These are phyloP conservation scores for Schizopygopsis pylzovi DNA, from an alignment of 2,797 vertebrate genomes.

Conservation along the genomic window DNA sequence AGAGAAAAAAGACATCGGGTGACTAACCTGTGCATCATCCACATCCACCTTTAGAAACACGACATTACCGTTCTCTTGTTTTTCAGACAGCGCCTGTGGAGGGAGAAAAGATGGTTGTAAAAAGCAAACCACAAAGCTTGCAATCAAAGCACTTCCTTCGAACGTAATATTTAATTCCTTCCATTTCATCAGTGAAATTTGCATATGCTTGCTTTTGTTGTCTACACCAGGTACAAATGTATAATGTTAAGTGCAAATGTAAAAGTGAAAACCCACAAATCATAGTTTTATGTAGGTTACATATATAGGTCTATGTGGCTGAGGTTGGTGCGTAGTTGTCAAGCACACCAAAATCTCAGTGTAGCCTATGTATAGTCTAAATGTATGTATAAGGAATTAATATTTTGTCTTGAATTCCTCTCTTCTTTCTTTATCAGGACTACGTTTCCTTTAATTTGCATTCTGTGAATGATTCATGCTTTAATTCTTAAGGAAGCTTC, in stretches of 20 bases:
- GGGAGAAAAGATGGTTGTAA: conserved; percentile 25
- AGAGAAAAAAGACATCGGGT: not conserved
- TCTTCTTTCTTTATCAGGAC: not conserved
- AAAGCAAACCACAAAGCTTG: conserved; percentile 27
- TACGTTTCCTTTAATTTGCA: conserved; percentile 16
- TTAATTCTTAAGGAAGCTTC: conserved; percentile 20
- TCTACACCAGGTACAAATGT: not conserved
- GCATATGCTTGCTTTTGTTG: conserved; percentile 29
- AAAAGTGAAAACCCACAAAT: not conserved
- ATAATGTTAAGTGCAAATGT: not conserved
- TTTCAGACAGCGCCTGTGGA: conserved; percentile 70
- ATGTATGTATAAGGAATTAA: not conserved
- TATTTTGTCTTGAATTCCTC: not conserved
- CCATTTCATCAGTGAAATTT: conserved; percentile 30
- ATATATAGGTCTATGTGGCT: not conserved
- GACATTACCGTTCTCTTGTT: conserved; percentile 69
- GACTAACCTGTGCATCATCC: conserved; percentile 84
- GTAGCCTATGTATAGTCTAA: not conserved
- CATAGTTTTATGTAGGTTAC: not conserved
- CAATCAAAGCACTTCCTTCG: conserved; percentile 22
- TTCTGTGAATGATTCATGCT: conserved; percentile 19
- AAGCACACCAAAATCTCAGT: not conserved
- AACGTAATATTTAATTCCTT: not conserved
- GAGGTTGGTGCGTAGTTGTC: not conserved
- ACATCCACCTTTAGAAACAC: conserved; percentile 95